Evolutionary conservation across 2,113 vertebrate genomes (phyloP), one percentile per base, ranked within the genome.

Genomic region (Lethenteron camtschaticum): DNA sequence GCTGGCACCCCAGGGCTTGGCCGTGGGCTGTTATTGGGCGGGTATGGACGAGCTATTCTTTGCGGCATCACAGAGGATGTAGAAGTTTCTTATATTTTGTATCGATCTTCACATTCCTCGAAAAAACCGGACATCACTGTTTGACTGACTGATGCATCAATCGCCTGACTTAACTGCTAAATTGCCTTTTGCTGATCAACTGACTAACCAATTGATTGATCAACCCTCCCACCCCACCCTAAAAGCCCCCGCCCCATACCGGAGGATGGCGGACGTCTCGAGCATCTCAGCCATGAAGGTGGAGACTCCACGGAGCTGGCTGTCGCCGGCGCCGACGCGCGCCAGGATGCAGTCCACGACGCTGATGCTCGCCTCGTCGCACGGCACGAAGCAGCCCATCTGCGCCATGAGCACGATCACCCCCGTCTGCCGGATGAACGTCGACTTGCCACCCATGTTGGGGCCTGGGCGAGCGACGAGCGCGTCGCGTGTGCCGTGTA

Each of bases 281-380:
- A 99, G 76, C 95, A 99, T 99, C 79, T 99, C 95, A 1, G 91
- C 83, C 95, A 99, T 97, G 73, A 99, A 97, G 3, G 92, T 97
- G 71, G 92, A 99, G 68, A 99, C 90, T 1, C 95, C 95, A 78
- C 95, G 96, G 70, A 96, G 78, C 73, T 97, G 92, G 73, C 90
- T 94, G 82, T 99, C 95, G 55, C 89, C 95, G 2, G 95, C 95
- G 68, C 92, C 95, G 10, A 99, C 92, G 3, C 95, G 81, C 70
- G 89, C 91, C 75, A 97, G 78, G 73, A 97, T 78, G 69, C 87
- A 87, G 79, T 99, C 92, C 73, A 86, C 86, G 68, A 97, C 81
- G 55, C 84, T 88, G 2, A 99, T 74, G 74, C 96, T 90, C 2
- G 92, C 94, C 3, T 82, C 84, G 68, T 88, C 83, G 2, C 95